Base-by-base conservation (phyloP, 53 echinoderm and acorn worm genomes). In the Holothuria leucospilota region DNA sequence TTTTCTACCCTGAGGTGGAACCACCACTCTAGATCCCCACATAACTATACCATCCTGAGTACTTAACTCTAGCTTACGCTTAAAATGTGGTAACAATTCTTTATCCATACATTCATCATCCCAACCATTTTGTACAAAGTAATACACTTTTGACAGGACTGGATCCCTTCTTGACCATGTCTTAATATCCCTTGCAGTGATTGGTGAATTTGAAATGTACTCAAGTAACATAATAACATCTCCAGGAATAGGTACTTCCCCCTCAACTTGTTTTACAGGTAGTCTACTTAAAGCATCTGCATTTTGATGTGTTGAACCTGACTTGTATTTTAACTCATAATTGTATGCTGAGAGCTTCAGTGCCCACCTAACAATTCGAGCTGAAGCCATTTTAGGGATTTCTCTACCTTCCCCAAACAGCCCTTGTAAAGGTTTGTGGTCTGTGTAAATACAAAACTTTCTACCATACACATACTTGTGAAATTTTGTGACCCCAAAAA, bases 291-390 rank as follows among this genome's bases (percentile, higher is more conserved):
- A n/a, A 6, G 82, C 49, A 63, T 78, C 51, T 18, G 91, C 74
- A 61, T 91, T 91, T 60, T 75, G 74, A 29, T 91, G 71, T 5
- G 49, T 74, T 24, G 59, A 58, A 58, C 90, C 94, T 72, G 92
- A 28, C n/a, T 88, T 90, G 46, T 88, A 86, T 38, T 46, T 68
- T 51, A 75, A 13, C 26, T 40, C 51, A 69, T 95, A 90, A 69
- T 83, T 63, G 59, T 90, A 92, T 6, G 88, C 95, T 46, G 91
- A 53, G 2, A 91, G 62, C 26, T 58, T 86, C 20, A 94, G 71
- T 10, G 88, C 91, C 86, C 91, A 29, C 15, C 71, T 71, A 39
- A 71, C 14, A 20, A 71, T 71, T 11, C 71, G 71, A 14, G 34
- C 23, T 42, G 75, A 75, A 10, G 51, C 52, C 75, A 51, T 75